phyloP scores from a whole-genome alignment of 2,113 vertebrate genomes.

The Cromileptes altivelis region DNA sequence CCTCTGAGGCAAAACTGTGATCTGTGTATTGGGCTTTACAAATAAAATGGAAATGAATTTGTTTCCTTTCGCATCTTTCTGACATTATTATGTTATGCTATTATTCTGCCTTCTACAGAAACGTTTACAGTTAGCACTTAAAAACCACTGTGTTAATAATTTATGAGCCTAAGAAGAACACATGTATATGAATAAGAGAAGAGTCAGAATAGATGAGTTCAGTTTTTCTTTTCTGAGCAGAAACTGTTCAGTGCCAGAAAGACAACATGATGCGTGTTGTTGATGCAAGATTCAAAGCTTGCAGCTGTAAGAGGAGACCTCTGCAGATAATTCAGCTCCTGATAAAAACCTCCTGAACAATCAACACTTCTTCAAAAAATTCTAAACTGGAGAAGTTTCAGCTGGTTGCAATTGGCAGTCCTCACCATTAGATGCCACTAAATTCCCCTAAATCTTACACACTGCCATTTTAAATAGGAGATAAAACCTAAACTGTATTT shows the following conservation, averaged over 20 bases:
- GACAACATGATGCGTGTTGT: background rate
- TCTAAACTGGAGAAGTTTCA: too few species aligned
- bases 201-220: background rate
- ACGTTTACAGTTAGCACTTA: background rate
- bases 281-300: background rate
- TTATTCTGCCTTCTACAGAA: background rate
- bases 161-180: background rate
- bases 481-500: too few species aligned
- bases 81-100: background rate
- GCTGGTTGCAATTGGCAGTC: too few species aligned
- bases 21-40: too few species aligned
- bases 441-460: too few species aligned
- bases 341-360: too few species aligned
- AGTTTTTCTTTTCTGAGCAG: background rate
- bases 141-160: background rate
- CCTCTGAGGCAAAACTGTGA: too few species aligned
- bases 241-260: background rate
- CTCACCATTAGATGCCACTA: too few species aligned
- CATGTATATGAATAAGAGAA: background rate
- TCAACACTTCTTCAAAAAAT: too few species aligned
- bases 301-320: too few species aligned
- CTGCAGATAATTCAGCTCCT: too few species aligned
- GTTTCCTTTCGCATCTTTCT: background rate
- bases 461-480: too few species aligned
- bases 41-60: background rate